Conservation (phyloP, 2,888 invertebrate genomes). For the Aproaerema taeniolella region DNA sequence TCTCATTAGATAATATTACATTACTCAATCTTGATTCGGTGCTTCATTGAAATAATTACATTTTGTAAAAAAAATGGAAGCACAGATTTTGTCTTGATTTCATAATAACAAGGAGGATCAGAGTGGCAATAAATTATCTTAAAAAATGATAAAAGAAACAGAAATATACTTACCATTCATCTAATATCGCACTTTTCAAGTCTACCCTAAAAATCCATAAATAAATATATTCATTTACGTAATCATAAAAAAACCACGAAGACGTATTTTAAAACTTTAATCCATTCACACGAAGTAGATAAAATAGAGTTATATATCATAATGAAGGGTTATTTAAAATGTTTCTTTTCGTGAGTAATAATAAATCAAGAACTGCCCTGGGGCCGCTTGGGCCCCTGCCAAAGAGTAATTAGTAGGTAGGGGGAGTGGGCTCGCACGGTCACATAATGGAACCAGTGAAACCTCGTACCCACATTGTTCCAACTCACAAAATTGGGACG, state of each 20-base stretch:
- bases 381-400: conserved; percentile 58
- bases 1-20: background rate
- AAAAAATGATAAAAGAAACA: too few species aligned
- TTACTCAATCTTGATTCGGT: background rate
- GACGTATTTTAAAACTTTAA: too few species aligned
- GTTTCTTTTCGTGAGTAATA: conserved; percentile 56
- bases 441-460: conserved; percentile 49
- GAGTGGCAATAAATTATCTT: too few species aligned
- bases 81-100: too few species aligned
- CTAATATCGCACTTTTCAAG: too few species aligned
- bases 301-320: conserved; percentile 46
- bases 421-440: conserved; percentile 44
- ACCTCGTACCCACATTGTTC: conserved; percentile 48
- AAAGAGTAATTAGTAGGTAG: conserved; percentile 70
- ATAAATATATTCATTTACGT: too few species aligned
- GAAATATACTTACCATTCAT: too few species aligned
- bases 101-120: too few species aligned
- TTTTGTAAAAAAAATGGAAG: too few species aligned
- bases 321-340: conserved; percentile 52
- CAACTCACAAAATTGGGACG: conserved; percentile 47
- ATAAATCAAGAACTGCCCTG: conserved; percentile 59
- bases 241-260: too few species aligned
- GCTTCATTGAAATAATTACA: too few species aligned
- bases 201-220: too few species aligned
- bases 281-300: conserved; percentile 28